phyloP scores from a whole-genome alignment of 2,113 vertebrate genomes.

The Phocoena sinus region DNA sequence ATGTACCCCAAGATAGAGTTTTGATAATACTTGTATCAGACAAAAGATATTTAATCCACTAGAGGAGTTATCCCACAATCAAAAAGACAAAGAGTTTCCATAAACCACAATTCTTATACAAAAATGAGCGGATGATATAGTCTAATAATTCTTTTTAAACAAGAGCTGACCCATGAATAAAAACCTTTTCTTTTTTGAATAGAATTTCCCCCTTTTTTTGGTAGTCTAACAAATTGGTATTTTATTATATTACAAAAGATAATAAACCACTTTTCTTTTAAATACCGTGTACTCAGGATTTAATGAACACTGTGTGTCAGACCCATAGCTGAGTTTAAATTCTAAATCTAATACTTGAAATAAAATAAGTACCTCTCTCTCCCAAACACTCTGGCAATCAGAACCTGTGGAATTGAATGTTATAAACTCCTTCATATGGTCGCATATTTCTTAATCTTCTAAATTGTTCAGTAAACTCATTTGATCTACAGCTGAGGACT shows the following conservation, averaged over 20 bases:
- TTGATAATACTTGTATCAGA: neutral
- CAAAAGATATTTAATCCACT: neutral
- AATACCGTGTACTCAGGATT: slow-evolving; percentile 9
- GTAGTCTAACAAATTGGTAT: neutral
- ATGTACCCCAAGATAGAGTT: neutral
- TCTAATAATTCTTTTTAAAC: neutral
- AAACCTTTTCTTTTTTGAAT: neutral
- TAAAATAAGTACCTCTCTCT: neutral
- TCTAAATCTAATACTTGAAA: slow-evolving; percentile 26
- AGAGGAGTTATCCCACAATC: neutral
- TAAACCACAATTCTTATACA: neutral
- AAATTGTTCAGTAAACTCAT: slow-evolving; percentile 78
- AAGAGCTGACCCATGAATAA: neutral
- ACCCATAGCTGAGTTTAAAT: slow-evolving; percentile 34
- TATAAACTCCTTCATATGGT: slow-evolving; percentile 69
- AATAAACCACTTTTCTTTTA: neutral
- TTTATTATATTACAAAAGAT: slow-evolving; percentile 27
- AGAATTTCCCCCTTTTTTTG: neutral
- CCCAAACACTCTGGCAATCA: slow-evolving; percentile 50
- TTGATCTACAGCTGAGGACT: slow-evolving; percentile 76
- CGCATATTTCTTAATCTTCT: slow-evolving; percentile 75
- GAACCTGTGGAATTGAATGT: slow-evolving; percentile 51
- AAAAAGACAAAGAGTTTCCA: neutral
- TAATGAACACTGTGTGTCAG: slow-evolving; percentile 31
- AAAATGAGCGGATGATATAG: neutral